A percentile compares a stretch with the other conserved stretches of the same genome.
phyloP scores from a whole-genome alignment of 1,140 invertebrate species.

The Mactra quadrangularis region DNA sequence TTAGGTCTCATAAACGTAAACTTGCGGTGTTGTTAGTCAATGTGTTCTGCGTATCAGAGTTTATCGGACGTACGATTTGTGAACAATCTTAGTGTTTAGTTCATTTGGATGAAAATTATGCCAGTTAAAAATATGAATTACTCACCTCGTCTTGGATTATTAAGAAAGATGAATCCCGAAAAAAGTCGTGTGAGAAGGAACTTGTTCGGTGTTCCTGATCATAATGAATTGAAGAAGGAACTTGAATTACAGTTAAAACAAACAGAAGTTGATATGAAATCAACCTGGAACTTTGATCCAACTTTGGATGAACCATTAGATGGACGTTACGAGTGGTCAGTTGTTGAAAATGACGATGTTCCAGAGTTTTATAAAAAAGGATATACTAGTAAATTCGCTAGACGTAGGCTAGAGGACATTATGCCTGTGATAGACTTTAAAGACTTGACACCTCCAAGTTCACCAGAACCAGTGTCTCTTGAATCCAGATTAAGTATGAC shows the following conservation, averaged over 20 bases:
- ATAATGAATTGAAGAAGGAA: conserved; percentile 22
- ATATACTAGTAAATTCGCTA: conserved; percentile 40
- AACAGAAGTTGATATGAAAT: conserved; percentile 14
- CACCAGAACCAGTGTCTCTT: not conserved
- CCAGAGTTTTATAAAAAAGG: conserved; percentile 38
- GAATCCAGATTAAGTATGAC: not conserved
- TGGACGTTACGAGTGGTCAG: conserved; percentile 39
- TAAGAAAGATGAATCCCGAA: not conserved
- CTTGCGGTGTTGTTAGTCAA: not conserved
- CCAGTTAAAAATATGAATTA: conserved; percentile 22
- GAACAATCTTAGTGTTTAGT: not conserved
- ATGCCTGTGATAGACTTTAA: conserved; percentile 10
- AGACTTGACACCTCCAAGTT: not conserved
- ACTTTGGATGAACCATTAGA: conserved; percentile 29
- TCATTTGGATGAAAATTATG: conserved; percentile 31
- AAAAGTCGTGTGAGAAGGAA: conserved; percentile 13
- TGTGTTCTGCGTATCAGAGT: not conserved
- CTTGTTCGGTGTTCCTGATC: conserved; percentile 47
- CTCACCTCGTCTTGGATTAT: not conserved
- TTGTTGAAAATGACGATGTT: conserved; percentile 10
- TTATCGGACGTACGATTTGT: conserved; percentile 12
- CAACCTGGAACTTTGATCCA: conserved; percentile 45
- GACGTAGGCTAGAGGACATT: not conserved
- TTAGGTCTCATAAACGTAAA: not conserved
- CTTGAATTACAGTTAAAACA: conserved; percentile 22